Percentiles rank a stretch among this genome's conserved stretches.
phyloP scores from a whole-genome alignment of 2,888 invertebrate species.

The Microctonus hyperodae region DNA sequence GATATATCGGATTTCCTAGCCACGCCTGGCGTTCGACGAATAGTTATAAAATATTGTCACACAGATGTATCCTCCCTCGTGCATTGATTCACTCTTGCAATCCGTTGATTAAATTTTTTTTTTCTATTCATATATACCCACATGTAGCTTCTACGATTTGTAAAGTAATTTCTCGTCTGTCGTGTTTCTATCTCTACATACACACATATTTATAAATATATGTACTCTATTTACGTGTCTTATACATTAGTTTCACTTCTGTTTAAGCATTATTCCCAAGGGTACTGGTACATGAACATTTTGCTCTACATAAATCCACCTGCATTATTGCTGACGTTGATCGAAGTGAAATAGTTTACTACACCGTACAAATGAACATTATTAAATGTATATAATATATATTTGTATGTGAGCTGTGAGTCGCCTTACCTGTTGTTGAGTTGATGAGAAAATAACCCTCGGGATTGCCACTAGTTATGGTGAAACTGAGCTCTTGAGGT shows the following conservation, averaged over 20 bases:
- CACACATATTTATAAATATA: neutral
- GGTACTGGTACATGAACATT: slow-evolving; percentile 13
- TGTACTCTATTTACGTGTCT: neutral
- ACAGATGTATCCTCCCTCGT: neutral
- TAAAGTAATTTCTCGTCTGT: slow-evolving; percentile 8
- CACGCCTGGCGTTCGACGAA: neutral
- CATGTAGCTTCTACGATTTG: neutral
- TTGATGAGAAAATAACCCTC: slow-evolving; percentile 91
- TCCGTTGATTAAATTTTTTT: slow-evolving; percentile 29
- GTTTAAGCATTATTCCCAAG: slow-evolving; percentile 9
- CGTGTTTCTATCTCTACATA: neutral
- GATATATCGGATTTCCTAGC: slow-evolving; percentile 18
- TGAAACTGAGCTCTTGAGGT: slow-evolving; percentile 75
- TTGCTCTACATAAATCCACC: slow-evolving; percentile 6
- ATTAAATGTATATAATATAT: neutral
- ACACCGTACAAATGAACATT: neutral
- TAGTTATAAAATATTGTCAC: slow-evolving; percentile 15
- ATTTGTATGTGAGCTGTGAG: neutral
- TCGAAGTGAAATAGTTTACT: neutral
- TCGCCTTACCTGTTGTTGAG: slow-evolving; percentile 74
- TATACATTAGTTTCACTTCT: neutral
- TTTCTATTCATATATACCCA: neutral
- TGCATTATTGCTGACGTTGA: slow-evolving; percentile 9
- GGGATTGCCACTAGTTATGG: slow-evolving; percentile 90
- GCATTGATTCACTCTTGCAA: slow-evolving; percentile 13